Evolutionary conservation across 1,140 invertebrate species (phyloP), one percentile per base, ranked within the genome.

Genomic region (Bilobella aurantiaca): DNA sequence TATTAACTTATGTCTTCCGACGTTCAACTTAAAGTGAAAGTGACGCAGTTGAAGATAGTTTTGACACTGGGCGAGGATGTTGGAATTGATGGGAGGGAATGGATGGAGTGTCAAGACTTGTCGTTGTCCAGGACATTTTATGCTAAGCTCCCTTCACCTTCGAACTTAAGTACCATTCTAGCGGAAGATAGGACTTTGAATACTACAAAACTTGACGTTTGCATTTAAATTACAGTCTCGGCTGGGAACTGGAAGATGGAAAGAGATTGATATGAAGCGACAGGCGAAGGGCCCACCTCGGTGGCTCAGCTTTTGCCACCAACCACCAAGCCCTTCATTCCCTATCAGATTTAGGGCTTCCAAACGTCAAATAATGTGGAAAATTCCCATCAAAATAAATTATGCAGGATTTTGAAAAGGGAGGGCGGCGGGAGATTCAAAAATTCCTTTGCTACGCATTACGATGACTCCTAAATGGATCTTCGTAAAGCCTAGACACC

Each of bases 381-480:
- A n/a, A 18, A 47, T 58, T n/a, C 37, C 65, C 61, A 67, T 58
- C 65, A 58, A 57, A 67, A 67, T 67, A 67, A 67, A 67, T 67
- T 67, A 67, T 67, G 65, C 60, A 63, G 61, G 5, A 8, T 8
- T 14, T 32, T 21, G 27, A 59, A 28, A 59, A 16, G 3, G 53
- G 8, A n/a, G 37, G 37, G 37, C 37, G 8, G n/a, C 37, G 37
- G n/a, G 8, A 42, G 37, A 42, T 42, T n/a, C n/a, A n/a, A n/a
- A n/a, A n/a, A n/a, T n/a, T n/a, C n/a, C n/a, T n/a, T n/a, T n/a
- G n/a, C n/a, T n/a, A n/a, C n/a, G n/a, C n/a, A n/a, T n/a, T n/a
- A n/a, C n/a, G n/a, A n/a, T n/a, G n/a, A n/a, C n/a, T n/a, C n/a
- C n/a, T n/a, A n/a, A n/a, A n/a, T n/a, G n/a, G n/a, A n/a, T n/a